Evolutionary conservation across 2,113 vertebrate genomes (phyloP).

Genomic region (Prochilodus magdalenae): DNA sequence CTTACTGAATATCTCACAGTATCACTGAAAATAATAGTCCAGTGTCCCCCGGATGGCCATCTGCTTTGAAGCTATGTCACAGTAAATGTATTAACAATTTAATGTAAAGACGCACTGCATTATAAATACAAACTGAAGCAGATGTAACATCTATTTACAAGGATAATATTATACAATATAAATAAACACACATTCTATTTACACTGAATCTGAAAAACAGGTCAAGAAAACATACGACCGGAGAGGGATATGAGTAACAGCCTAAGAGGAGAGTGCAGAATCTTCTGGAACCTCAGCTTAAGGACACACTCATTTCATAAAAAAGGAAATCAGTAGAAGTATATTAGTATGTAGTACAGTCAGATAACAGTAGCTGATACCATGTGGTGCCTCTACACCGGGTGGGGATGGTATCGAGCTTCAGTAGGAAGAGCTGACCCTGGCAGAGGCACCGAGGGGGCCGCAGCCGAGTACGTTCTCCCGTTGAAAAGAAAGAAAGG

Average conservation of each 20-base stretch:
- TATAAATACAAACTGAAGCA: constrained; percentile 18
- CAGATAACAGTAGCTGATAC: constrained; percentile 1
- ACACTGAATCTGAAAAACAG: constrained; percentile 3
- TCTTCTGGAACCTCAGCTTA: neutral
- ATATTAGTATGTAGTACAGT: neutral
- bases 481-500: constrained; percentile 58
- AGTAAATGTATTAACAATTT: constrained; percentile 31
- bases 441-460: constrained; percentile 27
- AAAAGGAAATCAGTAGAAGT: constrained; percentile 13
- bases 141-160: constrained; percentile 29
- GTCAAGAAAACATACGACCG: neutral
- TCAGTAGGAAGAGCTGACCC: constrained; percentile 12
- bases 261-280: neutral
- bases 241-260: neutral
- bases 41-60: neutral
- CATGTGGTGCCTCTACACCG: constrained; percentile 32
- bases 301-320: neutral
- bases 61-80: constrained; percentile 7
- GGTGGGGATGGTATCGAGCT: constrained; percentile 32
- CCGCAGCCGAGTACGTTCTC: constrained; percentile 49
- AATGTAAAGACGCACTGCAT: constrained; percentile 21
- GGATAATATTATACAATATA: constrained; percentile 33
- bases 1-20: no score
- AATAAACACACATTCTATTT: constrained; percentile 18
- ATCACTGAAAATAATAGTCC: neutral